Percentiles rank a stretch among this genome's conserved stretches.
These are phyloP conservation scores for Otocyon megalotis DNA, from an alignment of 2,113 vertebrate genomes.

Conservation along the genomic window DNA sequence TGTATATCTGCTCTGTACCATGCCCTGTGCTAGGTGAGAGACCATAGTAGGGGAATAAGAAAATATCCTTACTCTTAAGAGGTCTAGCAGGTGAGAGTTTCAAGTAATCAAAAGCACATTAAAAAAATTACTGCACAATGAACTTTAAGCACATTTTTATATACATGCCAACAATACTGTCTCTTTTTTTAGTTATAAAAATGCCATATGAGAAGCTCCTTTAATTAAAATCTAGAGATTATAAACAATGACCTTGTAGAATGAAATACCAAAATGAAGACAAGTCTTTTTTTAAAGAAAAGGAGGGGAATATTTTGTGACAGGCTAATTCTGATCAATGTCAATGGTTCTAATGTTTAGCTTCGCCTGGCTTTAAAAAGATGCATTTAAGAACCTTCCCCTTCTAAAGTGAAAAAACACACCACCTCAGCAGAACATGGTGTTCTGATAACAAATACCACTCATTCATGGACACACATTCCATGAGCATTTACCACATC, in stretches of 20 bases:
- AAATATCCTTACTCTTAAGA: background rate
- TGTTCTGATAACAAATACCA: background rate
- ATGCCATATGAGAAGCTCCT: background rate
- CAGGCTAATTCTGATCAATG: background rate
- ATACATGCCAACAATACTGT: background rate
- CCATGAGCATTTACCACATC: no score
- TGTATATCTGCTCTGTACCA: fast-evolving
- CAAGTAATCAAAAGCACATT: background rate
- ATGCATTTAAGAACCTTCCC: background rate
- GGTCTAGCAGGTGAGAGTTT: background rate
- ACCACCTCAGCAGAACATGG: background rate
- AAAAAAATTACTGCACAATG: background rate
- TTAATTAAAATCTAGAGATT: background rate
- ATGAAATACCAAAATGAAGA: background rate
- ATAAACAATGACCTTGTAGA: background rate
- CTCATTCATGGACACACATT: background rate
- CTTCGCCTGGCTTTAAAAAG: background rate
- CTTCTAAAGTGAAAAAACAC: background rate
- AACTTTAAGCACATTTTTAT: background rate
- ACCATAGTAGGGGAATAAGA: no score
- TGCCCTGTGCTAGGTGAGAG: background rate
- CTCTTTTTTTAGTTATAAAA: constrained; percentile 2
- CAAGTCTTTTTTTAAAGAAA: background rate
- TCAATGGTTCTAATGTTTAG: background rate
- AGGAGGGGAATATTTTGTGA: background rate